Evolutionary conservation across 2,888 invertebrate species (phyloP), one percentile per base, ranked within the genome.

Genomic region (Lissonota sp.): DNA sequence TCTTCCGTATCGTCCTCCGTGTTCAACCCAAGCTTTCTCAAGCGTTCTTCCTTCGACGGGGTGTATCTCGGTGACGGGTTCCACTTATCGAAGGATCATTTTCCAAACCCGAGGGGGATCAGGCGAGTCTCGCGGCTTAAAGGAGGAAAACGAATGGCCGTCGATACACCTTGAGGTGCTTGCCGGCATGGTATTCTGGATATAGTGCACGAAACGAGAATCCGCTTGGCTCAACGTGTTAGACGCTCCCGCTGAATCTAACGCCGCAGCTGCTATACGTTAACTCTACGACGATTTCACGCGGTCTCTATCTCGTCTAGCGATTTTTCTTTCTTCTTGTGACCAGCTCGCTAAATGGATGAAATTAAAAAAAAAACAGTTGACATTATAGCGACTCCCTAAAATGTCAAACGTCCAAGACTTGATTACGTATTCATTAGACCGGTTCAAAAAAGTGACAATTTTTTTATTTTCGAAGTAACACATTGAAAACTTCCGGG

Each of bases 41-140:
- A 53, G 44, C 39, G 42, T 79, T 76, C 66, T 75, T 64, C 70
- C 66, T 66, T 53, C 62, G n/a, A 70, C 55, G 62, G 58, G 26
- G 14, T 73, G 76, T 76, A 83, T 77, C 74, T 84, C 86, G 82
- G 75, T 53, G 81, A 84, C 86, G 86, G 86, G 84, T 88, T 86
- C 89, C 90, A 89, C 90, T 90, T 91, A 91, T 91, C 91, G 88
- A 85, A 55, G 88, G 88, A 91, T 91, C 90, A 90, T 91, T 91
- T 90, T 89, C 89, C 87, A 84, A 69, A 85, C 80, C 84, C 86
- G 83, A 85, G 85, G 87, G 58, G 90, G 86, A 89, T 88, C 85
- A 85, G 71, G 7, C 58, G 82, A 74, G 82, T 66, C 42, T 80
- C 76, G 83, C 85, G 85, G 88, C 87, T 90, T 90, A 90, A 89